Percentiles rank a stretch among this genome's conserved stretches.
Evolutionary conservation across 2,113 vertebrate genomes (phyloP).

Genomic region (Aramus guarauna): DNA sequence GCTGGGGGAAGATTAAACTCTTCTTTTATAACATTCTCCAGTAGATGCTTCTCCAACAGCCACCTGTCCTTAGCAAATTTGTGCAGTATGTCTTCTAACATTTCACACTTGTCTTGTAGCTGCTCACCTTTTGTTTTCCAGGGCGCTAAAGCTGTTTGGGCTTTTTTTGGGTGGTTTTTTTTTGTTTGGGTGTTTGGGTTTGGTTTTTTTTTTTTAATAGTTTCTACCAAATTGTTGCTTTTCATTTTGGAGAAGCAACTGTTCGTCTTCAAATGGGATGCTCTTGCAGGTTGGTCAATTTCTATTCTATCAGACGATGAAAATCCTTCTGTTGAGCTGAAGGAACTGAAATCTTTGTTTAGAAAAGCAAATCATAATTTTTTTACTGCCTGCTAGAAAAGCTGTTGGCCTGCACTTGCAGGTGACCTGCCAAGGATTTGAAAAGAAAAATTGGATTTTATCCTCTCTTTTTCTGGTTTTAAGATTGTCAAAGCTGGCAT

Average conservation of each 20-base stretch:
- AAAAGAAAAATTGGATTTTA: constrained; percentile 32
- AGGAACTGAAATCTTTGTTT: constrained; percentile 30
- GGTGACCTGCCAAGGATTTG: constrained; percentile 54
- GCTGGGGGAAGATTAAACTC: background rate
- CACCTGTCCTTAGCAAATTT: background rate
- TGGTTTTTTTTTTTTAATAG: background rate
- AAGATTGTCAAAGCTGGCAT: constrained; percentile 55
- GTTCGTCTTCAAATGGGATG: background rate
- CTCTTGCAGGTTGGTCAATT: constrained; percentile 11
- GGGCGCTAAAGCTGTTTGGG: background rate
- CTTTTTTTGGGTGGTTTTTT: background rate
- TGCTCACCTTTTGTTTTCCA: background rate
- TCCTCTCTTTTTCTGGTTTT: constrained; percentile 3
- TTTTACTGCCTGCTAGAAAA: constrained; percentile 19
- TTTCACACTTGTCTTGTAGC: background rate
- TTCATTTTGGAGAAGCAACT: background rate
- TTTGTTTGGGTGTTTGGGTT: background rate
- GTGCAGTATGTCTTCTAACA: background rate
- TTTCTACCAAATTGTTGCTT: background rate
- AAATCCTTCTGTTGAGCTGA: constrained; percentile 28
- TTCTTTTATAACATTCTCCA: fast-evolving
- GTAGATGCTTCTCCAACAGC: background rate
- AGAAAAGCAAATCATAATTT: constrained; percentile 26
- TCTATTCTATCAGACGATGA: background rate
- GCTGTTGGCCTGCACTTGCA: background rate